Evolutionary conservation across 2,113 vertebrate genomes (phyloP).

Genomic region (Sinocyclocheilus grahami): DNA sequence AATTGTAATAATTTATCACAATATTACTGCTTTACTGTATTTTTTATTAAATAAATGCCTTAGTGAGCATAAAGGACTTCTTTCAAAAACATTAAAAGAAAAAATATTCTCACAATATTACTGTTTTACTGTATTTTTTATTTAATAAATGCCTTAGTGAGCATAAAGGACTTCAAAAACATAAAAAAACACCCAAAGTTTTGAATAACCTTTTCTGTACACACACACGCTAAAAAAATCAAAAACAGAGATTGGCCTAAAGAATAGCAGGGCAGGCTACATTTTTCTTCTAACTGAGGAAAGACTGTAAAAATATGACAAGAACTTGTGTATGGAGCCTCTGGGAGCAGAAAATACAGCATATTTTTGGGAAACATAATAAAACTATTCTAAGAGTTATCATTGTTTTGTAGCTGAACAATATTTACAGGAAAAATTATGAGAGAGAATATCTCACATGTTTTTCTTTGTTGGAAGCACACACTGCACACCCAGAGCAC

Average conservation of each 20-base stretch:
- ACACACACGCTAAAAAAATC: not conserved
- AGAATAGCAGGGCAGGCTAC: no score
- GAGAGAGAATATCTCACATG: constrained; percentile 1
- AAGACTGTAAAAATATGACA: no score
- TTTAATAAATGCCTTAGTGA: not conserved
- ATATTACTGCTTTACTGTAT: no score
- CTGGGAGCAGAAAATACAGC: not conserved
- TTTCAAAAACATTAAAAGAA: not conserved
- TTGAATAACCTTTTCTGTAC: not conserved
- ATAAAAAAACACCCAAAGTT: not conserved
- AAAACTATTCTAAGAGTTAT: constrained; percentile 35
- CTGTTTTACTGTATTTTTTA: no score
- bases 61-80: not conserved
- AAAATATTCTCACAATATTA: no score
- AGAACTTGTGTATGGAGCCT: not conserved
- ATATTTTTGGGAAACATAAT: constrained; percentile 26
- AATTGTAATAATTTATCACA: no score
- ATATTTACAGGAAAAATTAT: constrained; percentile 22
- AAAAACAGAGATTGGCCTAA: no score
- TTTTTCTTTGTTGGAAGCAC: constrained; percentile 28
- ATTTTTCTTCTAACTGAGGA: no score
- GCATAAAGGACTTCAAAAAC: not conserved
- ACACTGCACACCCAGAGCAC: constrained; percentile 23
- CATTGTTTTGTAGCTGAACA: constrained; percentile 32
- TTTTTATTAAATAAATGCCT: not conserved